phyloP scores from a whole-genome alignment of 2,797 vertebrate genomes.

The Sternotherus odoratus region DNA sequence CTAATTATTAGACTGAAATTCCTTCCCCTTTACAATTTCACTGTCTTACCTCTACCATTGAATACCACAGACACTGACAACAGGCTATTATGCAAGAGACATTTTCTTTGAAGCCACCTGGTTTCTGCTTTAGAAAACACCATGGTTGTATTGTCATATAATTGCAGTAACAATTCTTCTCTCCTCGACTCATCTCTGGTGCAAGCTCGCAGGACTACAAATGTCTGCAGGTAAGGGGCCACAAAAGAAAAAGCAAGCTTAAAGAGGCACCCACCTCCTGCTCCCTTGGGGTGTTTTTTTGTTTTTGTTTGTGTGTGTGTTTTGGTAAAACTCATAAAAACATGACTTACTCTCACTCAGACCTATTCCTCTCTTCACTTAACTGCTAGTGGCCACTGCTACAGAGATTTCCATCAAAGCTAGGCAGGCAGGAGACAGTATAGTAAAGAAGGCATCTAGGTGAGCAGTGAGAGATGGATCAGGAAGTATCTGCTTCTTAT shows the following conservation, averaged over 20 bases:
- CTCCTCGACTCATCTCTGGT: background rate
- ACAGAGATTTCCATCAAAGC: background rate
- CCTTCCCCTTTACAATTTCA: background rate
- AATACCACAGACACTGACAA: constrained; percentile 11
- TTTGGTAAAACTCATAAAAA: background rate
- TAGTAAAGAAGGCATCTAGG: background rate
- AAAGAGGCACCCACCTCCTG: background rate
- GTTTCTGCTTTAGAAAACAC: background rate
- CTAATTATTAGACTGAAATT: constrained; percentile 11
- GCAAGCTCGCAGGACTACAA: constrained; percentile 1
- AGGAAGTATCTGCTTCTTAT: background rate
- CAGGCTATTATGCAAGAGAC: background rate
- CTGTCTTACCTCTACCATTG: background rate
- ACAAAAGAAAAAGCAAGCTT: constrained; percentile 18
- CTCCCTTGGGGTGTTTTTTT: constrained; percentile 12
- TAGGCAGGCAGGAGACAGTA: background rate
- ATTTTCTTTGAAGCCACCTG: constrained; percentile 7
- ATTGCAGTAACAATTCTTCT: background rate
- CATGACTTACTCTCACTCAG: background rate
- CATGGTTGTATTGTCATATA: background rate
- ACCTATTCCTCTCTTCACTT: background rate
- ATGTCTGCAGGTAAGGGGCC: background rate
- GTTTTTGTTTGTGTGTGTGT: background rate
- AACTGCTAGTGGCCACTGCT: background rate
- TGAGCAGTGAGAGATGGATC: background rate